Base-by-base conservation (phyloP, 2,113 vertebrate genomes). In the Phoenicopterus ruber region DNA sequence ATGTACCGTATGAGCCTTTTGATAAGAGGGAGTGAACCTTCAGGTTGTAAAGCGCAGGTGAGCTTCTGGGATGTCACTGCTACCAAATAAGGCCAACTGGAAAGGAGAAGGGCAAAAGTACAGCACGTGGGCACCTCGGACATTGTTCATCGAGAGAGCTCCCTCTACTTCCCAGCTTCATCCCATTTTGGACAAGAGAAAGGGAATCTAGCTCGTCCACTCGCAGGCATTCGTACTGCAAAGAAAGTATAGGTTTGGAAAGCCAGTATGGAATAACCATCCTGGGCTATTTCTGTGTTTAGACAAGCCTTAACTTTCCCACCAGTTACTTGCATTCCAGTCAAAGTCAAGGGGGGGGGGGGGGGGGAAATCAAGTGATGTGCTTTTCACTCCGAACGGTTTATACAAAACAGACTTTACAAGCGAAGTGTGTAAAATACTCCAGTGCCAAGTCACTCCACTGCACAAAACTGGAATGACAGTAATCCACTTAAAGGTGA, bases 401-500 rank as follows among this genome's bases (percentile, higher is more conserved):
- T 91, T 78, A 90, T 67, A 94, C 55, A 96, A 94, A 94, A 95
- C 85, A 95, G 66, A 93, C 29, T 90, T 78, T 31, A 72, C 17
- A 83, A 82, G 57, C 1, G 0, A 72, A 90, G 54, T 21, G 32
- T 92, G 49, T 65, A 69, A 72, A 88, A 82, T 36, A 40, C 25
- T 58, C 46, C 63, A 62, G 24, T 26, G 34, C 79, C 67, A 95
- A 85, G 71, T 90, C 79, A 88, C 28, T 49, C 29, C 40, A 92
- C 82, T 88, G 82, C 44, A 93, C 40, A 93, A 66, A 83, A 61
- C 63, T 83, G 95, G 79, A 95, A 96, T 90, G 96, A 96, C 92
- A 94, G 90, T 96, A 95, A 96, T 95, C 94, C 85, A 95, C 92
- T 95, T 96, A 83, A 90, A 95, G 79, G 71, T 92, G 93, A 94